These are phyloP conservation scores for Eutolmus rufibarbis DNA, from an alignment of 2,888 invertebrate genomes.

Conservation along the genomic window DNA sequence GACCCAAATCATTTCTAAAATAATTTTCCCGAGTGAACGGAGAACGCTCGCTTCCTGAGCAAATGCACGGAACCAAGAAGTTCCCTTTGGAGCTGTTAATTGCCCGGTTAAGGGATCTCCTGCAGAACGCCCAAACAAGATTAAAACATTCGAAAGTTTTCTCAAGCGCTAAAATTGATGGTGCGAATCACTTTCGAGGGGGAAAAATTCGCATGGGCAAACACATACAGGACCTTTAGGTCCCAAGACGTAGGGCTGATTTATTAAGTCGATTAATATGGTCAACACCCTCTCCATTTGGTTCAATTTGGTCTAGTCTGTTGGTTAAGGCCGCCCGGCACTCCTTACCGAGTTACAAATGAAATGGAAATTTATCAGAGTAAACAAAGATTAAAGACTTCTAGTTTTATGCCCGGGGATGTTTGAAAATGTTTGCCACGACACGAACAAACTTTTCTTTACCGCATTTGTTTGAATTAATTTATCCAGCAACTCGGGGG, in stretches of 20 bases:
- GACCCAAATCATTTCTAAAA: not conserved
- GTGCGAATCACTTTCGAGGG: not conserved
- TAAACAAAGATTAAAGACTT: not conserved
- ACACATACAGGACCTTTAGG: not conserved
- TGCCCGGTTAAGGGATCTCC: not conserved
- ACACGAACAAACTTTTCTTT: not conserved
- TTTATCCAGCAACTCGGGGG: not conserved
- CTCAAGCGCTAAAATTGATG: not conserved
- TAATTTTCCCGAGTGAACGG: not conserved
- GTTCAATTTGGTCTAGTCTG: not conserved
- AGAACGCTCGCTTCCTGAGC: not conserved
- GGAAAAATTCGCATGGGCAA: not conserved
- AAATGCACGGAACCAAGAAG: not conserved
- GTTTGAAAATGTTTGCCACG: constrained; percentile 20
- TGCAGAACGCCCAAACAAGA: not conserved
- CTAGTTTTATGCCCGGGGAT: not conserved
- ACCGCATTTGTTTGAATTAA: constrained; percentile 13
- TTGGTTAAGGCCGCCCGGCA: not conserved
- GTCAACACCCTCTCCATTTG: constrained; percentile 9
- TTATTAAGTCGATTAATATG: constrained; percentile 7
- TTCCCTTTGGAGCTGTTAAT: not conserved
- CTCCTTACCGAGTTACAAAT: not conserved
- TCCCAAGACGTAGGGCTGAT: not conserved
- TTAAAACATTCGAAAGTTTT: not conserved
- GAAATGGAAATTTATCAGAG: constrained; percentile 8